Conservation (phyloP, 2,113 vertebrate species). For the Eira barbara region DNA sequence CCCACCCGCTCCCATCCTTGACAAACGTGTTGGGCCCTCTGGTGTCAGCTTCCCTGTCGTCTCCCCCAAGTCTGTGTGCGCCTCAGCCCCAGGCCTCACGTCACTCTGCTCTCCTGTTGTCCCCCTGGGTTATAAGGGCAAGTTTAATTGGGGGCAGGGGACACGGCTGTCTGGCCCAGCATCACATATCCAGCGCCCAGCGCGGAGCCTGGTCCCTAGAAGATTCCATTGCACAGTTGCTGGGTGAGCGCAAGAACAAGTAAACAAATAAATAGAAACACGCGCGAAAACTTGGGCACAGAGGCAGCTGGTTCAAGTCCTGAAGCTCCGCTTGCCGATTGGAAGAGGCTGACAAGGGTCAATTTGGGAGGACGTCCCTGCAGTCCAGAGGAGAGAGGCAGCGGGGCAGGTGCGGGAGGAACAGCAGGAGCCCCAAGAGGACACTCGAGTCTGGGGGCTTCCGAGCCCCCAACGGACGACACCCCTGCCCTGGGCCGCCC, state of each 20-base stretch:
- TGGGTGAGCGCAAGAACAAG: not conserved
- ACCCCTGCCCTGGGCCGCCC: not conserved
- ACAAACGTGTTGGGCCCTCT: rapidly evolving
- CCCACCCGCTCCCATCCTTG: not conserved
- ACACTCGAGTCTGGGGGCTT: not conserved
- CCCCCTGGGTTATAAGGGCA: not conserved
- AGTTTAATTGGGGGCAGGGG: not conserved
- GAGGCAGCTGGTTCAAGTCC: not conserved
- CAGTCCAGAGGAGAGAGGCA: not conserved
- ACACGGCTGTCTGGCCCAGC: not conserved
- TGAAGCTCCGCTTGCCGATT: not conserved
- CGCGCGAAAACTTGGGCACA: not conserved
- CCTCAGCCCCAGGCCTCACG: not conserved
- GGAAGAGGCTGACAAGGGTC: not conserved
- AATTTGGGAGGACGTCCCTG: not conserved
- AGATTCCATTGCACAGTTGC: not conserved
- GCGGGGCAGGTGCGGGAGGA: rapidly evolving
- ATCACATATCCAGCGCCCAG: not conserved
- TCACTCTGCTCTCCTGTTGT: too few species aligned
- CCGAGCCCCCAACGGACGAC: not conserved
- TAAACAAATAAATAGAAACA: not conserved
- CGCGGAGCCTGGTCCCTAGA: not conserved
- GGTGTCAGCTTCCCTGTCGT: not conserved
- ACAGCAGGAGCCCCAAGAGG: not conserved
- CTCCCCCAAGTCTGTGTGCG: not conserved